Conservation (phyloP, 2,888 invertebrate genomes). For the Hydriomena furcata region DNA sequence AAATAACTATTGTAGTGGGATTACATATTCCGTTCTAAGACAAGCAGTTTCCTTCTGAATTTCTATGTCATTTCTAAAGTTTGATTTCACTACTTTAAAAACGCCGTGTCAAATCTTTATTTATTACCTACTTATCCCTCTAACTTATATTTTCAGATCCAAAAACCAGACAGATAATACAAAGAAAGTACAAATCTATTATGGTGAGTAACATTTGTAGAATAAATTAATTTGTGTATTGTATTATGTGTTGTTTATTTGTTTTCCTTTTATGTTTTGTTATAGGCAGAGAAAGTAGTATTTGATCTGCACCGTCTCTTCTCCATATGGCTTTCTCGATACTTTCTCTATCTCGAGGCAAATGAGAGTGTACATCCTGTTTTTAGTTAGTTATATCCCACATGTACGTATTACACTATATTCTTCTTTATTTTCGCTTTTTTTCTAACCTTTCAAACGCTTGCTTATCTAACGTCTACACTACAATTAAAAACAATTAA, state of each 20-base stretch:
- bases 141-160: constrained; percentile 89
- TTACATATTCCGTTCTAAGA: too few species aligned
- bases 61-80: too few species aligned
- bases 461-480: constrained; percentile 1
- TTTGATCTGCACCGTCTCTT: constrained; percentile 91
- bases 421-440: constrained; percentile 37
- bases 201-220: constrained; percentile 89
- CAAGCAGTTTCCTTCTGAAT: too few species aligned
- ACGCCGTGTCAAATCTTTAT: too few species aligned
- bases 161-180: constrained; percentile 97
- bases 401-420: constrained; percentile 68
- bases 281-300: constrained; percentile 90
- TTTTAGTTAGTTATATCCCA: constrained; percentile 61
- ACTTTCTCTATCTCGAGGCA: constrained; percentile 62
- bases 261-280: constrained; percentile 64
- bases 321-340: constrained; percentile 86
- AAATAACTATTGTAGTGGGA: too few species aligned
- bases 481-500: too few species aligned
- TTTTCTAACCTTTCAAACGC: constrained; percentile 37
- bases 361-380: constrained; percentile 64
- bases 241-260: constrained; percentile 42
- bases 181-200: constrained; percentile 98
- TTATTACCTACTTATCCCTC: background rate
- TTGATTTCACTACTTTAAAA: too few species aligned
- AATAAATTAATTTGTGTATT: constrained; percentile 7